phyloP scores from a whole-genome alignment of 2,888 invertebrate species.

The Rhimphoctona megacephalus region DNA sequence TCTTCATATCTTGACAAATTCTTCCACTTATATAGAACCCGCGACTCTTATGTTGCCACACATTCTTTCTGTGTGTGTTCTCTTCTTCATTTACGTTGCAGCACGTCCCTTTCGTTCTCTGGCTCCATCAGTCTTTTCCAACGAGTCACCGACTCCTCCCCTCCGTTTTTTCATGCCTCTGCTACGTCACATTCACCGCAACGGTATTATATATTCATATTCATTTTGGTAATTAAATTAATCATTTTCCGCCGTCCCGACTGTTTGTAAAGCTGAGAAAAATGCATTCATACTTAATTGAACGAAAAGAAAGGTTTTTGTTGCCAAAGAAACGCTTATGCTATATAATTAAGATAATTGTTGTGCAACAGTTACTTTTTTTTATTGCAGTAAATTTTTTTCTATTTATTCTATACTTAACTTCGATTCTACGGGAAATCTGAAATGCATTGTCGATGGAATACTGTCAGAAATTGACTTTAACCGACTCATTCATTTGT shows the following conservation, averaged over 20 bases:
- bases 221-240: slow-evolving; percentile 66
- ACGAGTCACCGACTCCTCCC: slow-evolving; percentile 9
- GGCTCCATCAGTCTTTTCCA: background rate
- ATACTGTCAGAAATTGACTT: background rate
- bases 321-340: background rate
- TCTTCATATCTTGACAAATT: slow-evolving; percentile 50
- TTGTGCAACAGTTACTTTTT: background rate
- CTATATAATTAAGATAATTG: background rate
- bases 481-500: background rate
- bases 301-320: slow-evolving; percentile 8
- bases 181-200: background rate
- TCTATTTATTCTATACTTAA: background rate
- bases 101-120: slow-evolving; percentile 21
- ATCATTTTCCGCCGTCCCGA: slow-evolving; percentile 55
- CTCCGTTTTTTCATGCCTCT: slow-evolving; percentile 8
- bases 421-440: background rate
- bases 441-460: background rate
- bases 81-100: slow-evolving; percentile 36
- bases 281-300: slow-evolving; percentile 27
- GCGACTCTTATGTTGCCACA: slow-evolving; percentile 44
- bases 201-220: slow-evolving; percentile 26
- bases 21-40: slow-evolving; percentile 41
- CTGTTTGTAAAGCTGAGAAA: background rate
- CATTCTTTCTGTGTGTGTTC: slow-evolving; percentile 32
- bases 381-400: background rate